These are phyloP conservation scores for Solea solea DNA, from an alignment of 2,113 vertebrate species.

Conservation along the genomic window DNA sequence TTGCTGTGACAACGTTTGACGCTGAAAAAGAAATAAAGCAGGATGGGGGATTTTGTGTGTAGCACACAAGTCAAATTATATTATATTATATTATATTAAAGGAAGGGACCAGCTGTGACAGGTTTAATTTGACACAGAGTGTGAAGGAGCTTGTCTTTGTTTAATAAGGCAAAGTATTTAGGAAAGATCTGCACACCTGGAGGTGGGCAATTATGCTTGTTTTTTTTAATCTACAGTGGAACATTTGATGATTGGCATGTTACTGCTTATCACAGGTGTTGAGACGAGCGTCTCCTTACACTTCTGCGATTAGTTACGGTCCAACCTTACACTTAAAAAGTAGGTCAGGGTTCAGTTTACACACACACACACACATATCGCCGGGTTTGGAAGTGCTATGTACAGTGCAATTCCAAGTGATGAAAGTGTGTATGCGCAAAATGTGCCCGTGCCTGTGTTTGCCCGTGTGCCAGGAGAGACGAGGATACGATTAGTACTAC, in stretches of 20 bases:
- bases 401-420: slow-evolving; percentile 35
- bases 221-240: slow-evolving; percentile 51
- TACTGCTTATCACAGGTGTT: slow-evolving; percentile 23
- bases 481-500: slow-evolving; percentile 82
- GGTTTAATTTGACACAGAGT: slow-evolving; percentile 62
- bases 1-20: not conserved
- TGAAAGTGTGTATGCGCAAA: slow-evolving; percentile 42
- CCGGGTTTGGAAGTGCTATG: slow-evolving; percentile 50
- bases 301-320: slow-evolving; percentile 10
- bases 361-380: slow-evolving; percentile 39
- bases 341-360: slow-evolving; percentile 65
- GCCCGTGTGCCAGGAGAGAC: slow-evolving; percentile 63
- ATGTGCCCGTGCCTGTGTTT: slow-evolving; percentile 10
- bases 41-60: not conserved
- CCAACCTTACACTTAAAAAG: slow-evolving; percentile 38
- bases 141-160: slow-evolving; percentile 60
- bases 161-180: slow-evolving; percentile 69
- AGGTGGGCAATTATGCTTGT: slow-evolving; percentile 35
- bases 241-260: slow-evolving; percentile 23
- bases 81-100: slow-evolving; percentile 30
- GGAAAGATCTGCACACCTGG: slow-evolving; percentile 41
- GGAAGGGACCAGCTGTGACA: slow-evolving; percentile 14
- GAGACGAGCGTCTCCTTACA: slow-evolving; percentile 7
- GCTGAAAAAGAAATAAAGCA: not conserved
- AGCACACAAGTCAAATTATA: slow-evolving; percentile 12